Conservation (phyloP, 2,888 invertebrate species). For the Odontocolon sp. region DNA sequence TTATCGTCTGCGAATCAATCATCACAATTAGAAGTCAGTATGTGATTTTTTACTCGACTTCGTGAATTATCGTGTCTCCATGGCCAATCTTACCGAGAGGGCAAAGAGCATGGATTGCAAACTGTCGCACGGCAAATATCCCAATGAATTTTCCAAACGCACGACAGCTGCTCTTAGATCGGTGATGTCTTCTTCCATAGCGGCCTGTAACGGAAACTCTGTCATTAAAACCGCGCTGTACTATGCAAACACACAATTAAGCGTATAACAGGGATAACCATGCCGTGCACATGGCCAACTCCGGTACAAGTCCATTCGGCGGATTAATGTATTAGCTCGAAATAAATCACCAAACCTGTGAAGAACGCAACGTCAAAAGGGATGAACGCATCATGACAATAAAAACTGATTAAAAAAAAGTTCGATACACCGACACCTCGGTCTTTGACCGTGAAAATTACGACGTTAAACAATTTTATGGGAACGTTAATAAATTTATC, state of each 20-base stretch:
- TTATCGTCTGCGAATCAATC: slow-evolving; percentile 84
- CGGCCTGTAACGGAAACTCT: slow-evolving; percentile 72
- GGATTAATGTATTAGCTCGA: slow-evolving; percentile 70
- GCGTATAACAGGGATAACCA: slow-evolving; percentile 48
- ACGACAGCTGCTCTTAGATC: slow-evolving; percentile 86
- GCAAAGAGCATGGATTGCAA: slow-evolving; percentile 88
- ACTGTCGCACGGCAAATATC: slow-evolving; percentile 87
- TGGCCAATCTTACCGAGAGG: slow-evolving; percentile 85
- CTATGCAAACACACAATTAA: slow-evolving; percentile 28
- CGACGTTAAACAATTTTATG: neutral
- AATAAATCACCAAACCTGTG: slow-evolving; percentile 67
- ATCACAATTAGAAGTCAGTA: neutral
- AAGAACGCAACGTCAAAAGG: slow-evolving; percentile 54
- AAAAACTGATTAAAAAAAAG: neutral
- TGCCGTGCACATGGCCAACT: slow-evolving; percentile 59
- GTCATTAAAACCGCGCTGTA: slow-evolving; percentile 15
- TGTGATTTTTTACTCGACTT: neutral
- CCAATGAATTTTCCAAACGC: slow-evolving; percentile 86
- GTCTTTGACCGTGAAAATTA: neutral
- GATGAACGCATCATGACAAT: slow-evolving; percentile 22
- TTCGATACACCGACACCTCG: slow-evolving; percentile 39
- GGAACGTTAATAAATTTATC: neutral
- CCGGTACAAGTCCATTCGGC: slow-evolving; percentile 60
- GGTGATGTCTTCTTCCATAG: slow-evolving; percentile 84
- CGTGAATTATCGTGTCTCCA: too few relatives aligned